Evolutionary conservation across 2,888 invertebrate genomes (phyloP), one percentile per base, ranked within the genome.

Genomic region (Drosophila mettleri): DNA sequence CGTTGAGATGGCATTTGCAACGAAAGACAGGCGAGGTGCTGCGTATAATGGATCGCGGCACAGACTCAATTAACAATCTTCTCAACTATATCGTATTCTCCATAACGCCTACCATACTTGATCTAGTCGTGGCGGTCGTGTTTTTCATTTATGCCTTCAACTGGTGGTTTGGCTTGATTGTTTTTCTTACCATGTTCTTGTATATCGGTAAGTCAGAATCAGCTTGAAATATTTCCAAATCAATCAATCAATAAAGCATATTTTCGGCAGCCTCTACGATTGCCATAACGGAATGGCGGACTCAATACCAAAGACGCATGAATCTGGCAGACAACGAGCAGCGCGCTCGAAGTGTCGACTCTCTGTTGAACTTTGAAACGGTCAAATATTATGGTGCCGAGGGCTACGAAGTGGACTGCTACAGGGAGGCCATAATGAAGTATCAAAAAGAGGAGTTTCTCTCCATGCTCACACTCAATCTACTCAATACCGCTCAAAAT

Each of bases 311-410:
- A 80, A 94, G 99, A 33, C 94, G 96, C 6, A 98, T 98, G 98
- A 99, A 99, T 92, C 93, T 95, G 29, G 96, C 98, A 0, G 99
- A 99, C 90, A 99, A 99, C 92, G 97, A 96, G 36, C 96, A 96
- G 66, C 96, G 97, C 86, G 97, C 98, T 6, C 94, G 96, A 66
- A 98, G 98, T 58, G 98, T 99, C 0, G 99, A 99, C 92, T 99
- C 99, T 0, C 93, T 99, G 57, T 94, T 99, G 14, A 99, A 99
- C 93, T 99, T 98, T 93, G 99, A 99, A 93, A 99, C 99, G 0
- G 99, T 99, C 0, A 99, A 99, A 91, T 99, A 99, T 93, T 99
- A 99, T 91, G 97, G 97, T 6, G 98, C 98, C 1, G 99, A 99
- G 91, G 91, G 94, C 1, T 99, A 98, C 92, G 99, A 99, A 93